Conservation (phyloP, 2,888 invertebrate genomes). For the Lasioglossum calceatum region DNA sequence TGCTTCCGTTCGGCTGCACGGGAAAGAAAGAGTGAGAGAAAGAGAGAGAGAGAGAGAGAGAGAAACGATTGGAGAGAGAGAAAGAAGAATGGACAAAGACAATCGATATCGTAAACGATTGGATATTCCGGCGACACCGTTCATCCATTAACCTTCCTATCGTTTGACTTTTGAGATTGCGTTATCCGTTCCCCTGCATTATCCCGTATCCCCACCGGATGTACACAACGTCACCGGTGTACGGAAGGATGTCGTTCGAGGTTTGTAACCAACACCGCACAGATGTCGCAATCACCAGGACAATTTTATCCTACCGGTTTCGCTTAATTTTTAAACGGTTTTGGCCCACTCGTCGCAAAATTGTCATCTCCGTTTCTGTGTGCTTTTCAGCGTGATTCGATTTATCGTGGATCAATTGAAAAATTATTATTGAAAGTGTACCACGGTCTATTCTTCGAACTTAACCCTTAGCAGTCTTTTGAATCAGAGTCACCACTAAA, state of each 20-base stretch:
- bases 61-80: conserved; percentile 6
- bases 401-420: not conserved
- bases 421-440: not conserved
- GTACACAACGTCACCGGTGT: not conserved
- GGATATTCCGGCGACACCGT: conserved; percentile 54
- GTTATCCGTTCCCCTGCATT: not conserved
- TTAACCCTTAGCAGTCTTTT: too few relatives aligned
- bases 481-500: too few relatives aligned
- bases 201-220: not conserved
- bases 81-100: conserved; percentile 47
- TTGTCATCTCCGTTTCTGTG: not conserved
- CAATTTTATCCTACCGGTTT: not conserved
- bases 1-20: conserved; percentile 63
- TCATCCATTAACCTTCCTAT: conserved; percentile 52
- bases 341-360: not conserved
- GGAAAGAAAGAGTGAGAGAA: conserved; percentile 48
- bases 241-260: not conserved
- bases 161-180: conserved; percentile 48
- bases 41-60: not conserved
- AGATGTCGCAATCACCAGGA: not conserved
- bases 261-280: not conserved
- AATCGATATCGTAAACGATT: conserved; percentile 64
- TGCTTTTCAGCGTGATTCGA: not conserved
- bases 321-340: not conserved
- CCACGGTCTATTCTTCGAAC: not conserved